Evolutionary conservation across 23 tunicate species (phyloP).

Genomic region (Clavelina lepadiformis): DNA sequence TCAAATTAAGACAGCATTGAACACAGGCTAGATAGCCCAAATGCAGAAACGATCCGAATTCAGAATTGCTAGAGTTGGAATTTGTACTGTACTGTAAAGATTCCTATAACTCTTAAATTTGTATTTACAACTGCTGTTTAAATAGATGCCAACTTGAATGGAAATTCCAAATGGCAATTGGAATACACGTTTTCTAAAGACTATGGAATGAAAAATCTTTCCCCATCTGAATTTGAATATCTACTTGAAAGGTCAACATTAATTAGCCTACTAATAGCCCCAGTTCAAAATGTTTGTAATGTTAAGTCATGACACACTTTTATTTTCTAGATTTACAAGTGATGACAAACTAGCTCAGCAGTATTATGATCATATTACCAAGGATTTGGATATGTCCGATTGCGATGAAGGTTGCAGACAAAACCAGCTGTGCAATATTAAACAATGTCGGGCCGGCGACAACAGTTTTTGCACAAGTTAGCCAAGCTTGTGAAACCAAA

Average conservation of each 20-base stretch:
- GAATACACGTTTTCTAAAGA: conserved; percentile 63
- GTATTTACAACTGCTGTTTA: not conserved
- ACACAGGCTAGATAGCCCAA: too few relatives aligned
- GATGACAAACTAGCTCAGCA: conserved; percentile 55
- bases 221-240: conserved; percentile 44
- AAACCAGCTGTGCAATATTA: conserved; percentile 36
- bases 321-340: conserved; percentile 37
- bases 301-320: not conserved
- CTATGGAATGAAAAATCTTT: conserved; percentile 60
- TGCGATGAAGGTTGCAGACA: conserved; percentile 58
- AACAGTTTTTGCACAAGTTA: conserved; percentile 10
- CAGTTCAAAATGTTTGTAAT: not conserved
- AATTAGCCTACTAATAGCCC: too few relatives aligned
- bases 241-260: conserved; percentile 68
- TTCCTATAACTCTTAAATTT: too few relatives aligned
- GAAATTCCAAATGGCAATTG: conserved; percentile 36
- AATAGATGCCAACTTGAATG: conserved; percentile 54
- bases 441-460: conserved; percentile 21
- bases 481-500: too few relatives aligned
- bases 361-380: conserved; percentile 53
- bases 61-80: too few relatives aligned
- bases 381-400: conserved; percentile 41
- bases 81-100: too few relatives aligned
- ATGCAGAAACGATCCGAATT: too few relatives aligned
- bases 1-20: too few relatives aligned